Conservation (phyloP, 2,888 invertebrate species). For the Agelastica alni region DNA sequence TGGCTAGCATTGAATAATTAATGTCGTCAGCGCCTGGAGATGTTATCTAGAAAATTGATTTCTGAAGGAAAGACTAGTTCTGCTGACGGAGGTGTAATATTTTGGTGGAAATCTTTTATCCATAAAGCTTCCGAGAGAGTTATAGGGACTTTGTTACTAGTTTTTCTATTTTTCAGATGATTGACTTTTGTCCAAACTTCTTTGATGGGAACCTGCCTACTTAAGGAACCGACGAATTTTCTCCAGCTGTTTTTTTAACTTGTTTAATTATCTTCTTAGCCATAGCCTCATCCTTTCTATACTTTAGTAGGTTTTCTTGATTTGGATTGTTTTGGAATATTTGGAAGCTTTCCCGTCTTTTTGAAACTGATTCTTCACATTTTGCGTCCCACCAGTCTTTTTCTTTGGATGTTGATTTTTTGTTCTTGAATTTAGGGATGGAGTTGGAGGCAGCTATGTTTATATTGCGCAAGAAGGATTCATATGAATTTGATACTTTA, state of each 20-base stretch:
- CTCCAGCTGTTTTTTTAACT: constrained; percentile 4
- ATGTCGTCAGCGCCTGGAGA: background rate
- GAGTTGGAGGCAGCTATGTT: background rate
- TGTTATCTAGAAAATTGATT: background rate
- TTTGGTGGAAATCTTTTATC: constrained; percentile 11
- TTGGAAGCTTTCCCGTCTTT: background rate
- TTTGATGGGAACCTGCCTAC: constrained; percentile 7
- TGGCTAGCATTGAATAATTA: background rate
- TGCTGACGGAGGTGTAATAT: background rate
- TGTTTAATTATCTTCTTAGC: constrained; percentile 9
- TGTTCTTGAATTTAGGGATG: constrained; percentile 3
- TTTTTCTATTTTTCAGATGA: constrained; percentile 10
- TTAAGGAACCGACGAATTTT: background rate
- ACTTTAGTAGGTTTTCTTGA: background rate
- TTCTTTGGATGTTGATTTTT: background rate
- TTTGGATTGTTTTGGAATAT: no score
- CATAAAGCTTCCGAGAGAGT: constrained; percentile 4
- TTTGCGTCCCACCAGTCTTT: constrained; percentile 6
- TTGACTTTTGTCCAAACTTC: constrained; percentile 14
- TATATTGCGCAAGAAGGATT: background rate
- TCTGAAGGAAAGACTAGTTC: background rate
- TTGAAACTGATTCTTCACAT: constrained; percentile 1
- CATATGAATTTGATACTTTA: background rate
- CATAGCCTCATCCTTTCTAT: background rate
- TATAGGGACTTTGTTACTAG: background rate